A percentile compares a stretch with the other conserved stretches of the same genome.
These are phyloP conservation scores for Anisognathus igniventris DNA, from an alignment of 2,797 vertebrate species.

Conservation along the genomic window DNA sequence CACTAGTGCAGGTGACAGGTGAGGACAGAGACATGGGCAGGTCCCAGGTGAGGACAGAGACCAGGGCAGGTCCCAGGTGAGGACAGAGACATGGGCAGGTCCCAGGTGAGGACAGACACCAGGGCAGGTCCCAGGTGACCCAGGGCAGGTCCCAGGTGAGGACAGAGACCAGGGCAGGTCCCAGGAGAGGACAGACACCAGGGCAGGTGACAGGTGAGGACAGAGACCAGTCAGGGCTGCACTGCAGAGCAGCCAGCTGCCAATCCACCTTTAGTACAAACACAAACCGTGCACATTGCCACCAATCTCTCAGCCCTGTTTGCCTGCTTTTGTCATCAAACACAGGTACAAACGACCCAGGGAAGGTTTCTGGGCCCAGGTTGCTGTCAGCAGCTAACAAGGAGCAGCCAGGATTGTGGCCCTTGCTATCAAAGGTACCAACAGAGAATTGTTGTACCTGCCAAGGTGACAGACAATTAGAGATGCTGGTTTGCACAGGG, in stretches of 20 bases:
- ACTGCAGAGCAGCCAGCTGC: neutral
- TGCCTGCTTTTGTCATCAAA: neutral
- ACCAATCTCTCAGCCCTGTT: neutral
- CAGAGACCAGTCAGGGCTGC: neutral
- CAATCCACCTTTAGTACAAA: neutral
- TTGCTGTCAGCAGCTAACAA: neutral
- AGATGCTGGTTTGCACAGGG: neutral
- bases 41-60: too few relatives aligned
- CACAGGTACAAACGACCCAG: neutral
- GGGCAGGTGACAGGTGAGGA: too few relatives aligned
- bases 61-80: too few relatives aligned
- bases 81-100: too few relatives aligned
- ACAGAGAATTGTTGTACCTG: neutral
- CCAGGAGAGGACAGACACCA: too few relatives aligned
- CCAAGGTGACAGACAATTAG: neutral
- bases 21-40: too few relatives aligned
- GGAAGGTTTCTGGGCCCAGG: neutral
- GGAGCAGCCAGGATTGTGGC: neutral
- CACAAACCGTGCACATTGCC: rapidly evolving
- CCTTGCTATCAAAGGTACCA: neutral
- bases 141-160: neutral
- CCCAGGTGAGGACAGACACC: too few relatives aligned
- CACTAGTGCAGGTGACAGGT: too few relatives aligned
- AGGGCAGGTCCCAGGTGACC: too few relatives aligned
- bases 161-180: too few relatives aligned